phyloP scores from a whole-genome alignment of 2,888 invertebrate species.

The Cheilosia soror region DNA sequence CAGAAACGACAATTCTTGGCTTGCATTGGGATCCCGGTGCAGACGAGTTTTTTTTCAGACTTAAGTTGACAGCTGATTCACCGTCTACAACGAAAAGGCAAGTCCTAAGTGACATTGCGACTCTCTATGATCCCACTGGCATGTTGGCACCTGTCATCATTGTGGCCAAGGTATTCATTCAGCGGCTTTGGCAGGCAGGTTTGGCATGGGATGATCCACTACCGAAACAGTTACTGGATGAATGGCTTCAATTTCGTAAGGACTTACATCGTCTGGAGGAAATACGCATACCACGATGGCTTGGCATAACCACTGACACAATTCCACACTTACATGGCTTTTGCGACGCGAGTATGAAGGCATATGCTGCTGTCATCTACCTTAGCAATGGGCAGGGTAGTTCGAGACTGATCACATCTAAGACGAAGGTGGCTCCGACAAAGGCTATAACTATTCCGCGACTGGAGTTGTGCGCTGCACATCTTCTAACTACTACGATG shows the following conservation, averaged over 20 bases:
- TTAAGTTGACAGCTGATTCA: conserved; percentile 27
- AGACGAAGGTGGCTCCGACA: conserved; percentile 36
- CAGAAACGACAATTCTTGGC: conserved; percentile 34
- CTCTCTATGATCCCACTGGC: conserved; percentile 31
- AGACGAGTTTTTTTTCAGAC: conserved; percentile 36
- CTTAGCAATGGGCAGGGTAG: background rate
- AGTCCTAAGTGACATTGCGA: conserved; percentile 23
- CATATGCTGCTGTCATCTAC: conserved; percentile 27
- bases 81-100: conserved; percentile 37
- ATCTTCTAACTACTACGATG: conserved; percentile 26
- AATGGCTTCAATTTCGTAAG: conserved; percentile 46
- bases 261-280: conserved; percentile 12
- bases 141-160: conserved; percentile 57
- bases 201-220: conserved; percentile 47
- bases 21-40: conserved; percentile 13
- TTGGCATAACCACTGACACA: conserved; percentile 2
- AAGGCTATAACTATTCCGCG: conserved; percentile 24
- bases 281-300: conserved; percentile 50
- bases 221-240: conserved; percentile 23
- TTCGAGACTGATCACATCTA: conserved; percentile 22
- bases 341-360: conserved; percentile 47
- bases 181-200: conserved; percentile 26
- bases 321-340: conserved; percentile 21
- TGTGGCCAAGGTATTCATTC: conserved; percentile 46
- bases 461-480: conserved; percentile 39